Base-by-base conservation (phyloP, 2,113 vertebrate genomes). In the Turdus rufiventris region DNA sequence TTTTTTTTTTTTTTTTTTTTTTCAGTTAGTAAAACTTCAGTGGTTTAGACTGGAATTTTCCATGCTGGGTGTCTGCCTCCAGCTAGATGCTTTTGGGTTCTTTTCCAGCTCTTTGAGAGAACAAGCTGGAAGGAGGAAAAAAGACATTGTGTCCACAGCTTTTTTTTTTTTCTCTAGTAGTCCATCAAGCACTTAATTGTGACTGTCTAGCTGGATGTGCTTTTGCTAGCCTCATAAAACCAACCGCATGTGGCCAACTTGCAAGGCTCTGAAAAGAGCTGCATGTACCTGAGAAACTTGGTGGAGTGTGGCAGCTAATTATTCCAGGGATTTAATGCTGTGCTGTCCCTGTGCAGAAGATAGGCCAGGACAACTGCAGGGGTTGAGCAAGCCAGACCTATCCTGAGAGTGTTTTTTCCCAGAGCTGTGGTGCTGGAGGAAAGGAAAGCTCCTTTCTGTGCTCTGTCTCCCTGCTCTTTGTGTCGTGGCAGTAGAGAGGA, bases 11-110 rank as follows among this genome's bases (percentile, higher is more conserved):
- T 85, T 48, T 38, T 38, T 94, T 85, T 50, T 48, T 78, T 54
- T 88, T 93, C 48, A 68, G 45, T 92, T 85, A 77, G 73, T 91
- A 29, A 91, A 91, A 86, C 45, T 95, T 93, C 42, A 65, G 77
- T 96, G 79, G 76, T 93, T 95, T 83, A 72, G 89, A 75, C 95
- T 89, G 94, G 93, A 96, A 96, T 96, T 96, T 97, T 95, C 95
- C 93, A 68, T 91, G 86, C 89, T 93, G 79, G n/a, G 57, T 93
- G 83, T 81, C 89, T 95, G 96, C 93, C 83, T 96, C 93, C 61
- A 87, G 89, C 94, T 93, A 83, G 80, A 95, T 86, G 73, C 15
- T 85, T 94, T 94, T 77, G 86, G 71, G 48, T 94, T 89, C 91
- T 87, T 92, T 93, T 91, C 83, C 91, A 95, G 65, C 83, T 88